Evolutionary conservation across 2,113 vertebrate species (phyloP).

Genomic region (Mixornis gularis): DNA sequence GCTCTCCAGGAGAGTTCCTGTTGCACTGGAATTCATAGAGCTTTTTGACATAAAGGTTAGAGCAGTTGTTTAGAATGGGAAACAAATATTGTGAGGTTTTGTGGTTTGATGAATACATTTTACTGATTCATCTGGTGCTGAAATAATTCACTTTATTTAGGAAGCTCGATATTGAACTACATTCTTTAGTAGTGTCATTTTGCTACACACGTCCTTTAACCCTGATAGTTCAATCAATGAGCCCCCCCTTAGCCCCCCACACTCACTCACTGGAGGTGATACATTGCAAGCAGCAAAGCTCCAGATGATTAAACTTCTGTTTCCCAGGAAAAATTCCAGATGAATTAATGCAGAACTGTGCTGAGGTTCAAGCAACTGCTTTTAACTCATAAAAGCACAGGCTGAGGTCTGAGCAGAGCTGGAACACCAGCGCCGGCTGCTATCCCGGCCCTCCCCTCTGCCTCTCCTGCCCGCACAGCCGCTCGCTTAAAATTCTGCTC

Average conservation of each 20-base stretch:
- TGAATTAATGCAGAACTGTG: neutral
- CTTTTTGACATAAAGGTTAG: neutral
- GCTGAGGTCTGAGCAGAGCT: slow-evolving; percentile 3
- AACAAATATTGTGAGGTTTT: neutral
- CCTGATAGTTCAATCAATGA: neutral
- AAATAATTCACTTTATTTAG: slow-evolving; percentile 1
- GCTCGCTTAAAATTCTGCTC: slow-evolving; percentile 37
- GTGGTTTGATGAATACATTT: neutral
- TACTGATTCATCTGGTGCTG: neutral
- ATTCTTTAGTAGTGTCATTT: neutral
- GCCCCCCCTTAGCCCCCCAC: rapidly evolving
- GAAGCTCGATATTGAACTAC: neutral
- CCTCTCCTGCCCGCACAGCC: neutral
- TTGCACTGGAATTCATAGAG: neutral
- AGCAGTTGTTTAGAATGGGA: neutral
- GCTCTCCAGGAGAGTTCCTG: neutral
- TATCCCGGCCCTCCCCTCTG: neutral
- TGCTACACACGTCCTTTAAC: neutral
- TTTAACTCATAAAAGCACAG: neutral
- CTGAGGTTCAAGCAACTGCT: neutral
- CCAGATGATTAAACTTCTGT: neutral
- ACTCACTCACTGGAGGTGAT: rapidly evolving
- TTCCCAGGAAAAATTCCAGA: neutral
- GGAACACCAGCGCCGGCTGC: rapidly evolving
- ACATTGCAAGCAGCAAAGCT: neutral